Base-by-base conservation (phyloP, 92 coral and sea anemone genomes). In the Umimayanthus kanabou region DNA sequence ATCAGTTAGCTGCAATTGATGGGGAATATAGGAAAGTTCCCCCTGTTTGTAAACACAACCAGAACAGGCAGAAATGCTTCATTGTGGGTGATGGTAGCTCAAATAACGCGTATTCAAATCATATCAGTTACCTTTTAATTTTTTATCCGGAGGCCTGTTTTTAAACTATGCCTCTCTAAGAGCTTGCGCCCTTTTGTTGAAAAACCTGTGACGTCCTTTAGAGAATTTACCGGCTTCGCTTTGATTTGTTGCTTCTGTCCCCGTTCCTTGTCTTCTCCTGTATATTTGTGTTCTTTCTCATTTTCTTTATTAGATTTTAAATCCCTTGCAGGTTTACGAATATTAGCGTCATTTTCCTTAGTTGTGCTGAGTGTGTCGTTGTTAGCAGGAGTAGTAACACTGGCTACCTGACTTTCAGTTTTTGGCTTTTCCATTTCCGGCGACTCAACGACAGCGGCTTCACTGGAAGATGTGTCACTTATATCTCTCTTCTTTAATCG, bases 401-500 rank as follows among this genome's bases (percentile, higher is more conserved):
- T 26, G 55, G 37, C 28, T 0, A 28, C 28, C 3, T 22, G 66
- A 47, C 45, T 15, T 43, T 83, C 87, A 69, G 29, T 69, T 3
- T 70, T 26, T 73, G n/a, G 39, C 30, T 71, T 72, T 10, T 73
- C 49, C 22, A 47, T 70, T 45, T 45, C 40, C 6, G 25, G 65
- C 30, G 66, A 45, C 42, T 70, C 18, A 11, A 11, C 20, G 20
- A 37, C 29, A 25, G 20, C 84, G 23, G 33, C 78, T 49, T 43
- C 47, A 49, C 23, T 45, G 29, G 87, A 16, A 1, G 87, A 16
- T 7, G 61, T 42, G 9, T 39, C 57, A 65, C 73, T 65, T 13
- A 83, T 40, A n/a, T 83, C 87, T 29, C 93, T 82, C 84, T 95
- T 95, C 94, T 90, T 93, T 30, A 91, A 87, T 85, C 88, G 96